Evolutionary conservation across 2,888 invertebrate genomes (phyloP).

Genomic region (Clostera curtula): DNA sequence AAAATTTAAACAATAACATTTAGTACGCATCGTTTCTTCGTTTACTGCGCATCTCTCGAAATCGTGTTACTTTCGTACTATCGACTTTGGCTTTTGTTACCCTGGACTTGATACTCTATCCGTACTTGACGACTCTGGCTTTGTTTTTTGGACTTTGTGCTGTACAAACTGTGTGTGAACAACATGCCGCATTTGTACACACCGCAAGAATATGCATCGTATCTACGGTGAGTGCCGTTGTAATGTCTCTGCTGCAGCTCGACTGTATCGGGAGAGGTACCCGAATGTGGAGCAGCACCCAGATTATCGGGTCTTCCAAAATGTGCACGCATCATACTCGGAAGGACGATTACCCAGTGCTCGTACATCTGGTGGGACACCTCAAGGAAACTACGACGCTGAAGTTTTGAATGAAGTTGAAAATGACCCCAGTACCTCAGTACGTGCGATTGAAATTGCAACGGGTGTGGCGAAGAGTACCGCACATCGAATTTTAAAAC

Average conservation of each 20-base stretch:
- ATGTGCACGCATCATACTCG: conserved; percentile 13
- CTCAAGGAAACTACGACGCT: conserved; percentile 6
- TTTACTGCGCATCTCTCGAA: too few species aligned
- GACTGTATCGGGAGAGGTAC: conserved; percentile 19
- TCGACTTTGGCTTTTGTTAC: too few species aligned
- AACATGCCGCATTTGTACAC: conserved; percentile 2
- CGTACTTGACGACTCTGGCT: too few species aligned
- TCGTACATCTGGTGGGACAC: conserved; percentile 9
- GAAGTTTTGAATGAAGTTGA: conserved; percentile 9
- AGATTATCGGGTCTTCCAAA: conserved; percentile 15
- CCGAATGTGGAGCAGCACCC: conserved; percentile 13
- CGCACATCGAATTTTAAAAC: conserved; percentile 7
- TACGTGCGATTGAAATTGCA: conserved; percentile 10
- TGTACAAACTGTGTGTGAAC: conserved; percentile 1
- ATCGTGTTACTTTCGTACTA: too few species aligned
- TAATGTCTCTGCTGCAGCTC: conserved; percentile 12
- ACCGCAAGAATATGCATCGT: conserved; percentile 10
- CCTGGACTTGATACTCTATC: too few species aligned
- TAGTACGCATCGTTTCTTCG: too few species aligned
- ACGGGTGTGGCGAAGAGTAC: conserved; percentile 6
- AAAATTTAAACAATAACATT: too few species aligned
- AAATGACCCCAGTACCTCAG: conserved; percentile 12
- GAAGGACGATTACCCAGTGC: conserved; percentile 14
- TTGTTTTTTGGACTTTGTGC: too few species aligned
- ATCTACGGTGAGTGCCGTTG: conserved; percentile 16